phyloP scores from a whole-genome alignment of 2,113 vertebrate genomes.

The Carettochelys insculpta region DNA sequence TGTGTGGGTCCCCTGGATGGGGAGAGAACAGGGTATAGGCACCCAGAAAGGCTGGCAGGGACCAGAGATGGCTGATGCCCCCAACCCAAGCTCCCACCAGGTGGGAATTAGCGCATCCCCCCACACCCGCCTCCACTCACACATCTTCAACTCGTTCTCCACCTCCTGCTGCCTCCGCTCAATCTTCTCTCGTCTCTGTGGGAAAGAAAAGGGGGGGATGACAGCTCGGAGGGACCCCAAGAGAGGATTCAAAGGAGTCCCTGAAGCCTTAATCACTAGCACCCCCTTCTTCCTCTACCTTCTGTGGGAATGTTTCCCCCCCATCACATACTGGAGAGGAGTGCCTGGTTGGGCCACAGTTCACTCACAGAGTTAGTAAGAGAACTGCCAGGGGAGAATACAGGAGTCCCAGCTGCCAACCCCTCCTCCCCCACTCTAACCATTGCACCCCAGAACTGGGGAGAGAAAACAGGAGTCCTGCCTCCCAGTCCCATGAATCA shows the following conservation, averaged over 20 bases:
- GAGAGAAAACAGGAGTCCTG: background rate
- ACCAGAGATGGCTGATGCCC: background rate
- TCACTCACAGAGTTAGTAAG: background rate
- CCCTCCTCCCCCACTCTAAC: background rate
- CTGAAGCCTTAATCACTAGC: background rate
- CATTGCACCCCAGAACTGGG: background rate
- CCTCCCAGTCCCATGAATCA: background rate
- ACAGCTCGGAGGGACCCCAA: background rate
- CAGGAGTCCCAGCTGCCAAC: background rate
- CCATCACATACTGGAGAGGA: background rate
- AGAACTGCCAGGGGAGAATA: background rate
- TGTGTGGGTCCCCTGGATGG: constrained; percentile 90
- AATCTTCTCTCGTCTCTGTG: constrained; percentile 91
- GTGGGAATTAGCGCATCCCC: background rate
- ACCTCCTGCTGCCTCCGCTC: constrained; percentile 88
- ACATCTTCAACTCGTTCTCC: constrained; percentile 90
- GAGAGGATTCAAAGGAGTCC: background rate
- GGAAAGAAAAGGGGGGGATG: background rate
- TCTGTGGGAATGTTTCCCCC: background rate
- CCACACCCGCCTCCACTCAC: constrained; percentile 76
- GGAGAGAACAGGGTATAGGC: background rate
- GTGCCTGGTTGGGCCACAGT: no score
- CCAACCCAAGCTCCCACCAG: background rate
- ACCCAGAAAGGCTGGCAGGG: no score
- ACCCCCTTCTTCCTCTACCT: background rate